Base-by-base conservation (phyloP, 2,888 invertebrate species). In the Calephelis perditalis region DNA sequence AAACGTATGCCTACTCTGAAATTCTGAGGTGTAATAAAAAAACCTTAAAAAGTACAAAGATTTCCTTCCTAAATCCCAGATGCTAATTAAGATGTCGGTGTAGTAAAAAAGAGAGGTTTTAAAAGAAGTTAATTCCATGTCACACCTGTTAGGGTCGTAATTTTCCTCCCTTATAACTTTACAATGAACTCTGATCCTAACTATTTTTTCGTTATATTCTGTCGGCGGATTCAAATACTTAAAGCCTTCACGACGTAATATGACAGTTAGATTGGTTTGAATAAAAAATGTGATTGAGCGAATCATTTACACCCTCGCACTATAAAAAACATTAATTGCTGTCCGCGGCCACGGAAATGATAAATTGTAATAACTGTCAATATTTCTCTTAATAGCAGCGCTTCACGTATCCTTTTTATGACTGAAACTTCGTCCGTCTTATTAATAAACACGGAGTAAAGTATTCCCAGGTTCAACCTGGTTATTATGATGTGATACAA, bases 111-210 rank as follows among this genome's bases (percentile, higher is more conserved):
- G 81, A 71, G 79, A 79, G 79, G 83, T 84, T 87, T 84, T 86
- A 86, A 83, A 85, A 86, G 82, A 86, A 84, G 86, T 89, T 88
- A 87, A 90, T 89, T 88, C 84, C 78, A 75, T 82, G 84, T 86
- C 86, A 83, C 89, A 90, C 89, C 89, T 89, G 89, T 87, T 87
- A 75, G 78, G 82, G 76, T 87, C 88, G 84, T 89, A 89, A 89
- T 85, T 88, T 82, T 72, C 77, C 82, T 86, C 82, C 74, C 77
- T 78, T 77, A 87, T 84, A 72, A 81, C 77, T 82, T 78, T 78
- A 88, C 87, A 86, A 88, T 86, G 84, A 82, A 84, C 80, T 77
- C 75, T 79, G 80, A 77, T 78, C 78, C 76, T 54, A 75, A 76
- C 79, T 80, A 84, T 84, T 84, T 84, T 83, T 79, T 78, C 75